Evolutionary conservation across 2,888 invertebrate species (phyloP).

Genomic region (Pheosia tremula): DNA sequence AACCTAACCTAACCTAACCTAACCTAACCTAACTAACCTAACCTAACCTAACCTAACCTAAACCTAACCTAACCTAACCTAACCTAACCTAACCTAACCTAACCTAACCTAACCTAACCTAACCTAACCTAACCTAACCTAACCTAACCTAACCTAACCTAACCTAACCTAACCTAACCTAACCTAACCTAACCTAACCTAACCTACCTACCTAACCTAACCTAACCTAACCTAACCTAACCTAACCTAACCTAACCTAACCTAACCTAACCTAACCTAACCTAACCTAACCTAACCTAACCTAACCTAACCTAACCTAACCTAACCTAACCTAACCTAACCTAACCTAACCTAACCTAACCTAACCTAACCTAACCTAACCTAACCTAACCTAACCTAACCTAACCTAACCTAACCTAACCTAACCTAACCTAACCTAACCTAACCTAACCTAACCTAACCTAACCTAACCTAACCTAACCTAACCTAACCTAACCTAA

Average conservation of each 20-base stretch:
- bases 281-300: constrained; percentile 22
- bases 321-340: constrained; percentile 25
- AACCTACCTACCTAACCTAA: constrained; percentile 26
- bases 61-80: constrained; percentile 30
- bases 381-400: constrained; percentile 31
- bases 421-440: constrained; percentile 28
- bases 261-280: constrained; percentile 28
- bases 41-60: no score
- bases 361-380: constrained; percentile 34
- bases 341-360: constrained; percentile 30
- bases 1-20: constrained; percentile 33
- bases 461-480: constrained; percentile 28
- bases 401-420: constrained; percentile 32
- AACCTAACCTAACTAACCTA: constrained; percentile 33
- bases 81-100: constrained; percentile 26
- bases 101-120: constrained; percentile 33
- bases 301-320: constrained; percentile 27
- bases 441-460: constrained; percentile 32
- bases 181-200: no score
- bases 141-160: constrained; percentile 29
- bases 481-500: constrained; percentile 28
- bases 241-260: constrained; percentile 29
- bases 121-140: constrained; percentile 21
- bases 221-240: constrained; percentile 30
- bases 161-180: constrained; percentile 23